Evolutionary conservation across 2,797 vertebrate genomes (phyloP).

Genomic region (Poecilia velifera): DNA sequence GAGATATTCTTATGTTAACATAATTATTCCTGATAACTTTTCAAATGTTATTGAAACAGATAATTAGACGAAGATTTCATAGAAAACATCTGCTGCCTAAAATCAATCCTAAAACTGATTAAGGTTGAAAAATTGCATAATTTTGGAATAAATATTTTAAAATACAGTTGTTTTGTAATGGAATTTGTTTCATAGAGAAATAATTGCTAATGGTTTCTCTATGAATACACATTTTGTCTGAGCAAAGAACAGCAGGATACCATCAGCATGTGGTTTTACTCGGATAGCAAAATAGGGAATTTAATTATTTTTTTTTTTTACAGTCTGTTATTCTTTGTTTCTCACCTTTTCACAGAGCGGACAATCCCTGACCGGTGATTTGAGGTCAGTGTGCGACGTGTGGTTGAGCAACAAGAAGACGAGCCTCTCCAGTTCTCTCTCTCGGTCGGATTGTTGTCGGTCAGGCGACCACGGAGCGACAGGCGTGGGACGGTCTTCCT

Average conservation of each 20-base stretch:
- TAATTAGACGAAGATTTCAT: neutral
- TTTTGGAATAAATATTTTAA: neutral
- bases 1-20: neutral
- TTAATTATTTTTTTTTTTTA: neutral
- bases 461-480: slow-evolving; percentile 13
- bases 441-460: slow-evolving; percentile 53
- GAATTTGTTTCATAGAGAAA: neutral
- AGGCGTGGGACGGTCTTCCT: neutral
- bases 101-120: neutral
- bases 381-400: slow-evolving; percentile 66
- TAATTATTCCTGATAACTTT: neutral
- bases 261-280: neutral
- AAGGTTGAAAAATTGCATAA: neutral
- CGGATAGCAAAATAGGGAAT: neutral
- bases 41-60: neutral
- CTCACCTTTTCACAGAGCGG: slow-evolving; percentile 70
- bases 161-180: neutral
- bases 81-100: neutral
- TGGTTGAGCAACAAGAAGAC: slow-evolving; percentile 75
- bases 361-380: slow-evolving; percentile 63
- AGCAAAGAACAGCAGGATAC: neutral
- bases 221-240: neutral
- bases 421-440: slow-evolving; percentile 75
- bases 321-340: neutral
- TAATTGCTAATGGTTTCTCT: neutral